Base-by-base conservation (phyloP, 1,140 invertebrate species). In the Lepidurus arcticus region DNA sequence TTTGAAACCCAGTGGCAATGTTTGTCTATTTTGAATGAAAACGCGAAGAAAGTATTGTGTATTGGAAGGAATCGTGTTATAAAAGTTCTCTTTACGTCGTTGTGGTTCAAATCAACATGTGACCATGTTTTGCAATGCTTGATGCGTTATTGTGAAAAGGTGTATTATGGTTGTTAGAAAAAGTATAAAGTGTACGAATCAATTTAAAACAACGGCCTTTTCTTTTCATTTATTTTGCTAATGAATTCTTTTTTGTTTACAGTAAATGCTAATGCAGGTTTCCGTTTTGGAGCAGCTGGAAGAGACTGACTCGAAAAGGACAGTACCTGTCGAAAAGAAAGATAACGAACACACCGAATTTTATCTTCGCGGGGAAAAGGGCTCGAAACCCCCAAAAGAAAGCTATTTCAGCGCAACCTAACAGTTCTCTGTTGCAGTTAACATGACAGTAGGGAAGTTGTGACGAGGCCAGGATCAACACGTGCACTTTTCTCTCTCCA, bases 131-230 rank as follows among this genome's bases (percentile, higher is more conserved):
- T 65, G 53, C 53, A 65, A 65, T 65, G 53, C 21, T 65, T 65
- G 53, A 65, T 7, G 53, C 53, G 21, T 65, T 65, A 65, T 16
- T 65, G 3, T 65, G 53, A 21, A 21, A 21, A 65, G 21, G n/a
- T 65, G 53, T 65, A 65, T 65, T 65, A 65, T 65, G 53, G 21
- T 65, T 65, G 53, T 65, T 65, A 65, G 53, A 65, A 65, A 65
- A 65, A 65, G 53, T 65, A 65, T 65, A 65, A 13, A 65, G 53
- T 65, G 16, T 13, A n/a, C 16, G n/a, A 65, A 65, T 16, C 53
- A 65, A 65, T 65, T 34, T 34, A 34, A 34, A 34, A 4, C 53
- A 7, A 9, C 53, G 16, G 9, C 4, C 1, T 65, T 65, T 13
- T 65, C 13, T 13, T 65, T 65, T 65, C 21, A 7, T 21, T 21